Evolutionary conservation across 2,888 invertebrate species (phyloP).

Genomic region (Diaprepes abbreviatus): DNA sequence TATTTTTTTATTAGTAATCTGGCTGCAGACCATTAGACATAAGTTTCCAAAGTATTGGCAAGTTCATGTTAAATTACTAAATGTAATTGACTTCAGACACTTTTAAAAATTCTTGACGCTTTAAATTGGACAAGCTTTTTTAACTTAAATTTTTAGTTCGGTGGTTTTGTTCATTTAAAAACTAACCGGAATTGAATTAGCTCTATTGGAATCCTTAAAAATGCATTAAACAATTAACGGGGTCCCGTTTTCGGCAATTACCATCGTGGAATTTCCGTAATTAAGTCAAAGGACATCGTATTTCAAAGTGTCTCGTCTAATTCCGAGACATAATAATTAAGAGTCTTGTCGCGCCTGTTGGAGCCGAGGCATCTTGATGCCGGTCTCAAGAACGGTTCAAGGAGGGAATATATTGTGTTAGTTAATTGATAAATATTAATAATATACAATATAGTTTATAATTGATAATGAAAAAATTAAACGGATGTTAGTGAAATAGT

Average conservation of each 20-base stretch:
- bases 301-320: conserved; percentile 64
- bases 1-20: too few species aligned
- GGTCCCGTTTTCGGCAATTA: conserved; percentile 60
- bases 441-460: too few species aligned
- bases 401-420: too few species aligned
- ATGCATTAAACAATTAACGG: conserved; percentile 53
- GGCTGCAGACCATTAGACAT: too few species aligned
- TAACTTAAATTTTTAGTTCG: background rate
- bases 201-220: conserved; percentile 31
- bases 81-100: too few species aligned
- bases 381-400: background rate
- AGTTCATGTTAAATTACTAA: too few species aligned
- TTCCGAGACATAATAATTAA: conserved; percentile 53
- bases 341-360: conserved; percentile 13
- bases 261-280: conserved; percentile 61
- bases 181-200: conserved; percentile 9
- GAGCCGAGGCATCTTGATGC: conserved; percentile 3
- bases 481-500: too few species aligned
- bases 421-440: too few species aligned
- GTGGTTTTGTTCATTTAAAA: background rate
- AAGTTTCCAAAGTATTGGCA: too few species aligned
- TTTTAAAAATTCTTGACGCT: too few species aligned
- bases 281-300: conserved; percentile 63
- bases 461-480: too few species aligned
- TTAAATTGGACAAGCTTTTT: too few species aligned